Percentiles rank a stretch among this genome's conserved stretches.
Evolutionary conservation across 2,113 vertebrate genomes (phyloP).

Genomic region (Hypomesus transpacificus): DNA sequence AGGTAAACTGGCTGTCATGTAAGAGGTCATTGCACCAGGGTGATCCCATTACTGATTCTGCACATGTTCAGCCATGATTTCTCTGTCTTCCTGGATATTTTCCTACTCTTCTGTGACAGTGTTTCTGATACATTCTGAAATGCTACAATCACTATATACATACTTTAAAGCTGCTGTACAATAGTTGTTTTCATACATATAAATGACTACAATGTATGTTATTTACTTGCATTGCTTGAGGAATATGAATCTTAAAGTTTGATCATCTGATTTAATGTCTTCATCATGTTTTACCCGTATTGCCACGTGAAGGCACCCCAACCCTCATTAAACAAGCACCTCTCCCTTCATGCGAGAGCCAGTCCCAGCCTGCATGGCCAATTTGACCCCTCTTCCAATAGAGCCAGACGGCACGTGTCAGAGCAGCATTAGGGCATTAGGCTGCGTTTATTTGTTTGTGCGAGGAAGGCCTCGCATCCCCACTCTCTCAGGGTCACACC

Average conservation of each 20-base stretch:
- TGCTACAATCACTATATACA: too few species aligned
- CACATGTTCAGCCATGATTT: constrained; percentile 1
- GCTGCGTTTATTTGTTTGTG: constrained; percentile 63
- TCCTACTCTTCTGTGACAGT: too few species aligned
- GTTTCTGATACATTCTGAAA: too few species aligned
- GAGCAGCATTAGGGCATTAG: constrained; percentile 51
- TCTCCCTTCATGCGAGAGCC: constrained; percentile 44
- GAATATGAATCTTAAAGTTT: too few species aligned
- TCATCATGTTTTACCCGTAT: too few species aligned
- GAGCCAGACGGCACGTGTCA: constrained; percentile 45
- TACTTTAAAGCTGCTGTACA: too few species aligned
- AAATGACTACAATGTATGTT: too few species aligned
- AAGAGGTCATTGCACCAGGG: neutral
- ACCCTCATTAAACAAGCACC: constrained; percentile 36
- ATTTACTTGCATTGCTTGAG: too few species aligned
- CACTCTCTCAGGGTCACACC: constrained; percentile 60
- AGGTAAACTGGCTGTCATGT: neutral
- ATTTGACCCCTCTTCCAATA: constrained; percentile 58
- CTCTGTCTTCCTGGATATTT: too few species aligned
- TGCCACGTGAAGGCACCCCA: constrained; percentile 7
- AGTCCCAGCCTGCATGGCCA: constrained; percentile 47
- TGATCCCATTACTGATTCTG: constrained; percentile 9
- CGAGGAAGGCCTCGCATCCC: constrained; percentile 50
- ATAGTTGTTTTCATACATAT: too few species aligned
- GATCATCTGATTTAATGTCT: too few species aligned